These are phyloP conservation scores for Manacus vitellinus DNA, from an alignment of 2,113 vertebrate species.

Conservation along the genomic window DNA sequence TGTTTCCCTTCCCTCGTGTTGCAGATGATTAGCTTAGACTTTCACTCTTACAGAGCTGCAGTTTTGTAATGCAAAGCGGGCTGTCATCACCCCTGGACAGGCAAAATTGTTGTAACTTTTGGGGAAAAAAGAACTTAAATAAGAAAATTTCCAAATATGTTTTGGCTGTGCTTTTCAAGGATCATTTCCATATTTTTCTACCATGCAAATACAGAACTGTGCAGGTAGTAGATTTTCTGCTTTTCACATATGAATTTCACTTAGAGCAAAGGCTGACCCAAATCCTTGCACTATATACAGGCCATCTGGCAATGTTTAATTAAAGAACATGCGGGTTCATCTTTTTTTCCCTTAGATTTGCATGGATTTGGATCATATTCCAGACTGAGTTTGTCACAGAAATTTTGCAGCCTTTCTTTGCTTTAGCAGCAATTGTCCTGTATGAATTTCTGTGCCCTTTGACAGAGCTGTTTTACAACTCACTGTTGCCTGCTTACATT, in stretches of 20 bases:
- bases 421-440: neutral
- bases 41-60: fast-evolving
- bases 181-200: neutral
- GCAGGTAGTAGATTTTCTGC: neutral
- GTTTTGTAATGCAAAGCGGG: neutral
- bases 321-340: neutral
- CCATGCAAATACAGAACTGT: neutral
- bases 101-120: neutral
- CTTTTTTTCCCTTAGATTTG: neutral
- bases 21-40: neutral
- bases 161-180: neutral
- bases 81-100: neutral
- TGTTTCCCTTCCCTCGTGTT: neutral
- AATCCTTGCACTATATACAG: neutral
- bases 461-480: neutral
- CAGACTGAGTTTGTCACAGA: neutral
- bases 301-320: neutral
- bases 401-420: neutral
- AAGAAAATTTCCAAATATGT: neutral
- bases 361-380: neutral
- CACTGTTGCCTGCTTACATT: neutral
- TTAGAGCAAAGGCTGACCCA: neutral
- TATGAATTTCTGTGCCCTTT: neutral
- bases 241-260: neutral
- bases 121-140: neutral